A percentile compares a stretch with the other conserved stretches of the same genome.
phyloP scores from a whole-genome alignment of 2,888 invertebrate species.

The Arge pagana region DNA sequence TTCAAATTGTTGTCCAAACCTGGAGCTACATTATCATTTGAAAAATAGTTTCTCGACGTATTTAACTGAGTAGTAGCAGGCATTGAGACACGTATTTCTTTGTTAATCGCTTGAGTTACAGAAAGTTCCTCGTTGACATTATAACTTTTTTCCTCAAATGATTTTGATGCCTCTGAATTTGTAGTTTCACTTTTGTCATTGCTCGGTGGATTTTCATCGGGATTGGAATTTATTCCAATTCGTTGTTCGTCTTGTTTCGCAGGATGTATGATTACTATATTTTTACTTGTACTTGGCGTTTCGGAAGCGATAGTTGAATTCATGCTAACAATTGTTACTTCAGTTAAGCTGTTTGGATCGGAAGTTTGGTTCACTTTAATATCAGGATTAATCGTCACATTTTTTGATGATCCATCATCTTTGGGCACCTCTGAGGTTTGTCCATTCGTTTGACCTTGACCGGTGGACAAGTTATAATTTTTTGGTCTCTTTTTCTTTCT shows the following conservation, averaged over 20 bases:
- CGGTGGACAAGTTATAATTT: not conserved
- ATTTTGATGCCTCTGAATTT: not conserved
- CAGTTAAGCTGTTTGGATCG: constrained; percentile 5
- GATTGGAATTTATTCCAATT: no score
- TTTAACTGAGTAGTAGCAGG: no score
- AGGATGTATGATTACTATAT: not conserved
- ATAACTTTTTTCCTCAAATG: not conserved
- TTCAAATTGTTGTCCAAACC: no score
- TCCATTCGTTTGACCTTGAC: constrained; percentile 9
- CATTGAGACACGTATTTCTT: constrained; percentile 1
- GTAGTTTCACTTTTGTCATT: not conserved
- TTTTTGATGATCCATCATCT: not conserved
- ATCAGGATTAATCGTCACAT: not conserved
- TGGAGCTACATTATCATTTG: no score
- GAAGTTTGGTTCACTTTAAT: constrained; percentile 5
- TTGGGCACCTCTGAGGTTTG: not conserved
- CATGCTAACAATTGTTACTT: constrained; percentile 2
- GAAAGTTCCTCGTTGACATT: not conserved
- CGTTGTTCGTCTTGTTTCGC: not conserved
- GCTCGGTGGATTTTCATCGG: no score
- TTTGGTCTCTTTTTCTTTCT: constrained; percentile 4
- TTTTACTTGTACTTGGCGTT: not conserved
- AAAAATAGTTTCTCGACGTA: no score
- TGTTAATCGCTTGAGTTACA: not conserved
- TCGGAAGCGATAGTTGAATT: constrained; percentile 1